phyloP scores from a whole-genome alignment of 2,888 invertebrate species.

The Exephanes ischioxanthus region DNA sequence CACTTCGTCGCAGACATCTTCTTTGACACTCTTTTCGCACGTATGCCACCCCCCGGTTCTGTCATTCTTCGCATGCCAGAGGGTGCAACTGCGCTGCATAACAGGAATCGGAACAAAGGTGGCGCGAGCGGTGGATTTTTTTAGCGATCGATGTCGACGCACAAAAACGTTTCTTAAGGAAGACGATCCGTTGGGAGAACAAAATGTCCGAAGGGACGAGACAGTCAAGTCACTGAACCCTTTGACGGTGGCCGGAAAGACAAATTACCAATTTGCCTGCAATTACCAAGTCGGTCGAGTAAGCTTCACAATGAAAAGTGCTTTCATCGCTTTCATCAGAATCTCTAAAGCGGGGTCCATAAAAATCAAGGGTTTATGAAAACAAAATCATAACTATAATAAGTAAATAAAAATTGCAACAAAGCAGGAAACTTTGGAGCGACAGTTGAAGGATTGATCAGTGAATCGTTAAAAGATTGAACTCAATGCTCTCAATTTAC shows the following conservation, averaged over 20 bases:
- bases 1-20: slow-evolving; percentile 25
- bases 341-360: background rate
- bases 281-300: background rate
- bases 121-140: background rate
- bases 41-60: slow-evolving; percentile 10
- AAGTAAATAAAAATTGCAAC: background rate
- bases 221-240: background rate
- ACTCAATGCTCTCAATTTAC: slow-evolving; percentile 5
- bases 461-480: background rate
- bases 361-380: background rate
- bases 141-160: background rate
- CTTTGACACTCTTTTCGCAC: slow-evolving; percentile 26
- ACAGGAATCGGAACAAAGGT: slow-evolving; percentile 19
- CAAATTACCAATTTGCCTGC: background rate
- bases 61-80: slow-evolving; percentile 35
- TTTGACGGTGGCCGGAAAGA: background rate
- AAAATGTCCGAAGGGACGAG: background rate
- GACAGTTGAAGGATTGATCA: background rate
- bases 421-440: background rate
- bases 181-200: background rate
- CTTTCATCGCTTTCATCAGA: background rate
- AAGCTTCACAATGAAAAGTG: background rate
- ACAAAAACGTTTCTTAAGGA: background rate
- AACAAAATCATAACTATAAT: background rate
- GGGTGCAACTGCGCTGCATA: slow-evolving; percentile 5